Conservation (phyloP, 2,888 invertebrate genomes). For the Cosmorhoe ocellata region DNA sequence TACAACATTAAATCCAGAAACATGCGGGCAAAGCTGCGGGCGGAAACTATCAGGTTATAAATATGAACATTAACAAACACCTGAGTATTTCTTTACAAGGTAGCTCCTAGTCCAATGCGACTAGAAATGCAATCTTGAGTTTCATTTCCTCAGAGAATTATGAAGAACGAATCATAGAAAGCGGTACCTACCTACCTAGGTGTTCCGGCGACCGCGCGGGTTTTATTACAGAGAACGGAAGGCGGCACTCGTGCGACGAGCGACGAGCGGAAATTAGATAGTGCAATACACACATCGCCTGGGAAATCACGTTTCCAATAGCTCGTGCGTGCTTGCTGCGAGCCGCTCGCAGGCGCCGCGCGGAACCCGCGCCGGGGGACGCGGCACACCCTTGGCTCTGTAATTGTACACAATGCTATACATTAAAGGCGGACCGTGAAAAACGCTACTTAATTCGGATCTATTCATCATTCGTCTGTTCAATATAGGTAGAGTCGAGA, state of each 20-base stretch:
- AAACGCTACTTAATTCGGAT: conserved; percentile 6
- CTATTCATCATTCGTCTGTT: conserved; percentile 1
- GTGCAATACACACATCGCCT: conserved; percentile 10
- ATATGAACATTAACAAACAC: too few relatives aligned
- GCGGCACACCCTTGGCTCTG: background rate
- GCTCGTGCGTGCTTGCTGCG: too few relatives aligned
- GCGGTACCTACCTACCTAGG: background rate
- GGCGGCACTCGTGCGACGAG: conserved; percentile 1
- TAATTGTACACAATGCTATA: conserved; percentile 6
- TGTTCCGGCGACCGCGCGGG: background rate
- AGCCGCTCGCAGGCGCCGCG: too few relatives aligned
- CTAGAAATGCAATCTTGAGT: conserved; percentile 2
- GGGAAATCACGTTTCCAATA: conserved; percentile 15
- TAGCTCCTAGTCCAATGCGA: background rate
- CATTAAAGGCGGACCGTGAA: background rate
- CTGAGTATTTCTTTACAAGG: too few relatives aligned
- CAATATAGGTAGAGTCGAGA: too few relatives aligned
- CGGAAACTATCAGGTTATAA: too few relatives aligned
- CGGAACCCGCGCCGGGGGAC: conserved; percentile 3
- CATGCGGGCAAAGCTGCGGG: too few relatives aligned
- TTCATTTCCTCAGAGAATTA: conserved; percentile 7
- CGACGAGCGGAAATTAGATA: conserved; percentile 3
- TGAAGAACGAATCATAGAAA: conserved; percentile 4
- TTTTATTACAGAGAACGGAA: conserved; percentile 7
- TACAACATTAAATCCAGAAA: too few relatives aligned